Evolutionary conservation across 2,888 invertebrate genomes (phyloP).

Genomic region (Cybosia mesomella): DNA sequence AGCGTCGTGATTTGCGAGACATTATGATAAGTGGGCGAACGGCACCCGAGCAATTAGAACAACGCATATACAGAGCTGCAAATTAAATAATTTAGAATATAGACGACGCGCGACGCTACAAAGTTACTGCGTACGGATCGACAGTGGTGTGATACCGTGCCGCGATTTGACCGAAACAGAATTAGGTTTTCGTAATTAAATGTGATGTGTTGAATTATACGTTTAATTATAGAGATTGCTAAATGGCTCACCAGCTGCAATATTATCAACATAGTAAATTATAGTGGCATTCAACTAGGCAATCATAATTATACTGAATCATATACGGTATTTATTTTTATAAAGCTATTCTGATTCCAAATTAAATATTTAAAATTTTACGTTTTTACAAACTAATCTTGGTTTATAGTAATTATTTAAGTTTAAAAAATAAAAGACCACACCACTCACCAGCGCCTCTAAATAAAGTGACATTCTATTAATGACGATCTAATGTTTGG

Average conservation of each 20-base stretch:
- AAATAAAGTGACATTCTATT: too few relatives aligned
- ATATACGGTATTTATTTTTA: conserved; percentile 7
- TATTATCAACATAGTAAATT: conserved; percentile 19
- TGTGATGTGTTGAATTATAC: conserved; percentile 38
- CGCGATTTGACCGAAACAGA: conserved; percentile 38
- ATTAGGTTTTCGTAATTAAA: conserved; percentile 47
- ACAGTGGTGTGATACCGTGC: conserved; percentile 29
- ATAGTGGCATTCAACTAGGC: conserved; percentile 13
- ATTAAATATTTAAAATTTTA: conserved; percentile 4
- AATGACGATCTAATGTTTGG: too few relatives aligned
- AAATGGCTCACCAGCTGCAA: conserved; percentile 20
- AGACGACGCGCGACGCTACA: conserved; percentile 62
- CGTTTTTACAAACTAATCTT: not conserved
- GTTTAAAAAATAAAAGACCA: not conserved
- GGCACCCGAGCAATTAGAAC: conserved; percentile 80
- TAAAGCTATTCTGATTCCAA: conserved; percentile 7
- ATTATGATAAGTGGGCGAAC: conserved; percentile 85
- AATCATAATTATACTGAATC: conserved; percentile 21
- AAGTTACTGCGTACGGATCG: conserved; percentile 54
- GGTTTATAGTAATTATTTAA: not conserved
- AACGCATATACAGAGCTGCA: conserved; percentile 64
- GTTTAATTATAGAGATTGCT: conserved; percentile 30
- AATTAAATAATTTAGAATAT: conserved; percentile 76
- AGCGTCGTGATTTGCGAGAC: conserved; percentile 83
- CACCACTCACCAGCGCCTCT: too few relatives aligned